These are phyloP conservation scores for Vulpes vulpes DNA, from an alignment of 2,113 vertebrate species.

Conservation along the genomic window DNA sequence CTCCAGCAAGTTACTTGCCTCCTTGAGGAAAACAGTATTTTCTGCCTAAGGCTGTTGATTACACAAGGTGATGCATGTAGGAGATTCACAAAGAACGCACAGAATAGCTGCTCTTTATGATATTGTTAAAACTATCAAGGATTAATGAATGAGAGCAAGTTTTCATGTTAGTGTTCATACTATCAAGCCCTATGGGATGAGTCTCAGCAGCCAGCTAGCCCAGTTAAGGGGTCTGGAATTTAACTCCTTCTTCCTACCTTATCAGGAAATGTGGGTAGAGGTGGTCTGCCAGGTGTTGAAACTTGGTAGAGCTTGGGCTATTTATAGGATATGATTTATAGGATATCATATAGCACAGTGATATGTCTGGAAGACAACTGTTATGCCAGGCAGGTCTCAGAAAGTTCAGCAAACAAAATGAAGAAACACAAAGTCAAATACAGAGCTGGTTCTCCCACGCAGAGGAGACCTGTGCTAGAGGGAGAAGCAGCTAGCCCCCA, in stretches of 20 bases:
- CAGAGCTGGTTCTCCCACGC: not conserved
- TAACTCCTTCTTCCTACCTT: not conserved
- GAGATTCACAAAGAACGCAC: not conserved
- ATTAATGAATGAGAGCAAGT: not conserved
- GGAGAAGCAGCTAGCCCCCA: not conserved
- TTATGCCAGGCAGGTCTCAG: not conserved
- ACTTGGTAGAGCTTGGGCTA: not conserved
- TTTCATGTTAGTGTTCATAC: not conserved
- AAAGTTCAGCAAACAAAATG: not conserved
- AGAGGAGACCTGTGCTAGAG: too few relatives aligned
- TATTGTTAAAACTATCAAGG: not conserved
- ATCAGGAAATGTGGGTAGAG: not conserved
- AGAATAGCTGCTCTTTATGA: not conserved
- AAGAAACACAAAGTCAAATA: not conserved
- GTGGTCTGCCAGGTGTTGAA: not conserved
- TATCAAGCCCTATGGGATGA: not conserved
- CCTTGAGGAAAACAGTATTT: not conserved
- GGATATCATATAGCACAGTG: not conserved
- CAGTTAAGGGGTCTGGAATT: not conserved
- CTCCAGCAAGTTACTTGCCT: not conserved
- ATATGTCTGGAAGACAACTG: not conserved
- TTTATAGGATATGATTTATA: too few relatives aligned
- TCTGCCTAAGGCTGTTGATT: not conserved
- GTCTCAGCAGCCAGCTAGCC: not conserved
- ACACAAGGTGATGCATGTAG: not conserved